A percentile compares a stretch with the other conserved stretches of the same genome.
Conservation (phyloP, 2,797 vertebrate species). For the Tenualosa ilisha region DNA sequence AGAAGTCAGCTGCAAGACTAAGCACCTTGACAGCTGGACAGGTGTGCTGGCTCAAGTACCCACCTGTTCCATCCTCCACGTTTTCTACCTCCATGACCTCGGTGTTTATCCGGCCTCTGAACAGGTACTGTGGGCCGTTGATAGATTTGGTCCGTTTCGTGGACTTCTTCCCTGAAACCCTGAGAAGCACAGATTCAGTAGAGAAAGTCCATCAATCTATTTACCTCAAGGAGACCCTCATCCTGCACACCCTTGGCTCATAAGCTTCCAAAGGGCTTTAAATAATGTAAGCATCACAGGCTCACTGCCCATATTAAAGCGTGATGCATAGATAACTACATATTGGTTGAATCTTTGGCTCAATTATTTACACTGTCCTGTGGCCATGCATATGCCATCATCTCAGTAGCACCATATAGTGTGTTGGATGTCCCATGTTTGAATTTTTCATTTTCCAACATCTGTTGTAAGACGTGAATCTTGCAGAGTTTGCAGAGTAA, state of each 20-base stretch:
- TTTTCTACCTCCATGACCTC: conserved; percentile 94
- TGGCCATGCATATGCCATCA: not conserved
- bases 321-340: not conserved
- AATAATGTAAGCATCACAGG: not conserved
- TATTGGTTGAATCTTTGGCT: not conserved
- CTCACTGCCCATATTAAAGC: not conserved
- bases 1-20: not conserved
- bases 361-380: conserved; percentile 4
- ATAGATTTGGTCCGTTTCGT: conserved; percentile 96
- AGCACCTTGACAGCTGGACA: not conserved
- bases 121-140: conserved; percentile 91
- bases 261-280: not conserved
- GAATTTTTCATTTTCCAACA: not conserved
- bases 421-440: not conserved
- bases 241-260: not conserved
- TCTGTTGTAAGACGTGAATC: not conserved
- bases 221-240: not conserved
- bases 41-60: not conserved
- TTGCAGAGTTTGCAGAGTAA: not conserved
- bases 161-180: conserved; percentile 95
- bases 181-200: conserved; percentile 64
- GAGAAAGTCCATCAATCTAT: conserved; percentile 17
- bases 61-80: conserved; percentile 89
- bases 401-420: not conserved
- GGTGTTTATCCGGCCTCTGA: conserved; percentile 89